Base-by-base conservation (phyloP, 2,797 vertebrate genomes). In the Macropodus opercularis region DNA sequence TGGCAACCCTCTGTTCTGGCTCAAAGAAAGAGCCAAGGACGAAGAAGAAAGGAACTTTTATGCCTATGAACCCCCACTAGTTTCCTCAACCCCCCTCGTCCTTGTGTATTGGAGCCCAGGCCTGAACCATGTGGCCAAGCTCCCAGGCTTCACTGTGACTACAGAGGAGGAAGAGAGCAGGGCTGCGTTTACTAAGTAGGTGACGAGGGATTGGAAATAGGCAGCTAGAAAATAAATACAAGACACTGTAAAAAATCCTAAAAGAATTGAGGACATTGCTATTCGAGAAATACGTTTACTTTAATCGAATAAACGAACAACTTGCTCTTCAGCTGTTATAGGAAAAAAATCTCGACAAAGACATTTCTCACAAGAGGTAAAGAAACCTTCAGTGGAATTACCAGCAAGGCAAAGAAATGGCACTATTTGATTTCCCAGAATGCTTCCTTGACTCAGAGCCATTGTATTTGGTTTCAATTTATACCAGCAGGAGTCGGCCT, bases 1-100 rank as follows among this genome's bases (percentile, higher is more conserved):
- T 91, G 90, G 90, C 89, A 93, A 93, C 92, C 86, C 87, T 89
- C 85, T 90, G 85, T 92, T 91, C 87, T 82, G 79, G 70, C 84
- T 88, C 79, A 87, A 87, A 89, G 87, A 87, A 87, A 84, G 73
- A 85, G 75, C 82, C 82, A 76, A 79, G 78, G 79, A 75, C n/a
- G 35, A 74, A 85, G 79, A 91, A 92, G 89, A 92, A 91, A 91
- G 83, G 82, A 84, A 83, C 87, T 90, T 91, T 90, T 89, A 90
- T 91, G 80, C 80, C 69, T 78, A 73, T 76, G 67, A 79, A 81
- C 70, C 79, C 82, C 84, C 80, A 81, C 86, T 67, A 69, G 79
- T 79, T 81, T 80, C 79, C 80, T 79, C 66, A 81, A 60, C 69
- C 62, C 74, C 77, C 71, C 68, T 79, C 57, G 32, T 80, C 78